Base-by-base conservation (phyloP, 1,140 invertebrate species). In the Sminthurides bifidus region DNA sequence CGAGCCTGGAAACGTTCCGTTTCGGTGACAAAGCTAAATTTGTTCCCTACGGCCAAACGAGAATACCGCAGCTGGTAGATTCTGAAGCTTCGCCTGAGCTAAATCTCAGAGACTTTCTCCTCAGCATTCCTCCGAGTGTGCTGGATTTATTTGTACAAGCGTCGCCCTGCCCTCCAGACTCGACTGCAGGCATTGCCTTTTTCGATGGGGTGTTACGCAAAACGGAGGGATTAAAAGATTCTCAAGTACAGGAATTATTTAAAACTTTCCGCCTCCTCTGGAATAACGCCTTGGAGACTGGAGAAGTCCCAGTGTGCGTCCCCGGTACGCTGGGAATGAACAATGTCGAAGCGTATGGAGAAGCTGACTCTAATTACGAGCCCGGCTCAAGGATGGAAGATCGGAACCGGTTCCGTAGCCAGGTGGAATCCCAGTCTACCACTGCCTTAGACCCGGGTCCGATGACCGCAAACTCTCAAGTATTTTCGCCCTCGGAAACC, bases 11-110 rank as follows among this genome's bases (percentile, higher is more conserved):
- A 41, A 15, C 56, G 0, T 44, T 62, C 21, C 17, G 54, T 8
- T 62, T 62, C 49, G 49, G 46, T 14, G 56, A 58, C 19, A 35
- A 48, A 15, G 53, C 24, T 0, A 38, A 44, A 26, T 26, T 19
- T 2, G 51, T 60, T 8, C 53, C 60, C 6, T 2, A 15, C 27
- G 24, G 43, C 30, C 29, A 21, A 6, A 3, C 15, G 14, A 26
- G 26, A 3, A 26, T 3, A 8, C 23, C 3, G 17, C 29, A n/a
- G 26, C 23, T 10, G 31, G 2, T 10, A 4, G 15, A 35, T 3
- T 15, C 4, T 37, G 17, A 24, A 2, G 14, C 4, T 24, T 21
- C 8, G 8, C 41, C 15, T 29, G 23, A 27, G 30, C 30, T 48
- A 8, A 26, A 23, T 5, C 21, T 48, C 19, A 5, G 5, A 10